phyloP scores from a whole-genome alignment of 2,888 invertebrate species.

The Drosophila prolongata region DNA sequence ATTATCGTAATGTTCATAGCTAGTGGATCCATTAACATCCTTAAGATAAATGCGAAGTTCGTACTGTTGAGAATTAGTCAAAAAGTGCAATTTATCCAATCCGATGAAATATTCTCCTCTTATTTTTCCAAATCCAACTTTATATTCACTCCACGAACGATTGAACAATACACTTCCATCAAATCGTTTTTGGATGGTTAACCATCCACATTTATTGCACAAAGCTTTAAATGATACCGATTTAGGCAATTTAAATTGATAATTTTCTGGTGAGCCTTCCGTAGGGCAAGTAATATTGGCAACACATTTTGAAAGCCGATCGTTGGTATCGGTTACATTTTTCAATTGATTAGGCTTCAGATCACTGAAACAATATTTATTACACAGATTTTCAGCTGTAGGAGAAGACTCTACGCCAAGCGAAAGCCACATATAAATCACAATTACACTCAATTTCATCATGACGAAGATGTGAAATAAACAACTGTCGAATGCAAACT shows the following conservation, averaged over 20 bases:
- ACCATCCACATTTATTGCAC: too few relatives aligned
- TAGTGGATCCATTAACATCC: not conserved
- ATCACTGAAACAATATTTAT: not conserved
- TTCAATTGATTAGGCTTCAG: not conserved
- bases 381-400: not conserved
- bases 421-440: not conserved
- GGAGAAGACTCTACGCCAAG: not conserved
- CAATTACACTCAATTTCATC: not conserved
- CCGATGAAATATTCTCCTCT: not conserved
- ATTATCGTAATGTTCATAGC: not conserved
- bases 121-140: not conserved
- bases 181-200: not conserved
- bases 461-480: not conserved
- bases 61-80: not conserved
- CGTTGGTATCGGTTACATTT: not conserved
- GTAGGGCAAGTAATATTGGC: too few relatives aligned
- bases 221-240: too few relatives aligned
- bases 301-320: too few relatives aligned
- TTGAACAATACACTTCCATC: not conserved
- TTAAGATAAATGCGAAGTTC: not conserved
- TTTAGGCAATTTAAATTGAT: too few relatives aligned
- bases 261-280: too few relatives aligned
- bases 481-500: not conserved
- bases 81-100: not conserved
- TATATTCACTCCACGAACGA: not conserved